Percentiles rank a stretch among this genome's conserved stretches.
These are phyloP conservation scores for Platypus cylindrus DNA, from an alignment of 2,888 invertebrate genomes.

Conservation along the genomic window DNA sequence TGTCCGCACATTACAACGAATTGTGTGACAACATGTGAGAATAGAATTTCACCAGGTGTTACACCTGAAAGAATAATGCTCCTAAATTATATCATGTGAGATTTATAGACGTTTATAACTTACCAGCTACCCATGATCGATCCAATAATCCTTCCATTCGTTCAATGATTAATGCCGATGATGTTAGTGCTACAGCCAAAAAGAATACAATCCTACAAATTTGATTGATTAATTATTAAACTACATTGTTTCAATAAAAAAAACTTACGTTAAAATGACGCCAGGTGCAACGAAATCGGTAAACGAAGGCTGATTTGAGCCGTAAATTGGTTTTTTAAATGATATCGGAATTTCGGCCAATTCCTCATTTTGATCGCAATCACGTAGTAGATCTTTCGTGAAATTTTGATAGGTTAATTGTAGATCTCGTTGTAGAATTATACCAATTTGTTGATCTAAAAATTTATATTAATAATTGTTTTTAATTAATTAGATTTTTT, in stretches of 20 bases:
- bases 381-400: slow-evolving; percentile 56
- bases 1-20: slow-evolving; percentile 93
- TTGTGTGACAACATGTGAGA: slow-evolving; percentile 88
- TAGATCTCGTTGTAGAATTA: slow-evolving; percentile 76
- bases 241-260: slow-evolving; percentile 1
- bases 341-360: slow-evolving; percentile 81
- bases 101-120: too few species aligned
- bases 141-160: slow-evolving; percentile 84
- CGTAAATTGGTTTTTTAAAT: slow-evolving; percentile 81
- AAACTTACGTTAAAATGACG: slow-evolving; percentile 77
- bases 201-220: slow-evolving; percentile 81
- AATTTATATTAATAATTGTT: too few species aligned
- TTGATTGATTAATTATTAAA: slow-evolving; percentile 4
- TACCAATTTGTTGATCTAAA: slow-evolving; percentile 80
- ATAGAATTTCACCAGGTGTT: slow-evolving; percentile 78
- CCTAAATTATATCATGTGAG: too few species aligned
- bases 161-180: slow-evolving; percentile 82
- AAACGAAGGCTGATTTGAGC: slow-evolving; percentile 79
- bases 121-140: slow-evolving; percentile 80
- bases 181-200: slow-evolving; percentile 87
- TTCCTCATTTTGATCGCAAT: slow-evolving; percentile 70
- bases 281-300: slow-evolving; percentile 95
- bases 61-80: slow-evolving; percentile 53
- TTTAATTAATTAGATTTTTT: too few species aligned
- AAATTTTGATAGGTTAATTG: slow-evolving; percentile 79